Conservation (phyloP, 2,113 vertebrate species). For the Pteruthius melanotis region DNA sequence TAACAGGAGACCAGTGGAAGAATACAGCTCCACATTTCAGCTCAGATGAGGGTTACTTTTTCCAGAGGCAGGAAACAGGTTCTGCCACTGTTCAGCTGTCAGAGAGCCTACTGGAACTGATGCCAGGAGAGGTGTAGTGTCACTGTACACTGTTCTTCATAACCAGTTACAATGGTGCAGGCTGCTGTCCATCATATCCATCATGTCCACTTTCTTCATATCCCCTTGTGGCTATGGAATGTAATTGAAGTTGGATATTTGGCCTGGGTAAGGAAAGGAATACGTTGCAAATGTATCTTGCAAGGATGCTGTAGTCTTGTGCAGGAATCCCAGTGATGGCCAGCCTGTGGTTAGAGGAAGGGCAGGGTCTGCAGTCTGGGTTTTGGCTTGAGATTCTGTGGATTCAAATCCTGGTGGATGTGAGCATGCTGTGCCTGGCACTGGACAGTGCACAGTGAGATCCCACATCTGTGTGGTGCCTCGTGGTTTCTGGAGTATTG, state of each 20-base stretch:
- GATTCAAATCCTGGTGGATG: neutral
- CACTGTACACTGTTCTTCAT: neutral
- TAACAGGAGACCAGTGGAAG: neutral
- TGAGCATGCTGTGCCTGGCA: neutral
- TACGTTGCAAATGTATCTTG: neutral
- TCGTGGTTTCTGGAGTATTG: neutral
- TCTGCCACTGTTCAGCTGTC: neutral
- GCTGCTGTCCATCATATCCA: neutral
- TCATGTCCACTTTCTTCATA: neutral
- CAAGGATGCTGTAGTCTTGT: neutral
- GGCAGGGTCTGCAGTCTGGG: neutral
- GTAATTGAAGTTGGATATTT: neutral
- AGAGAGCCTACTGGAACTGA: neutral
- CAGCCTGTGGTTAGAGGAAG: neutral
- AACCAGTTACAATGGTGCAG: neutral
- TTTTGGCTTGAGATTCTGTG: neutral
- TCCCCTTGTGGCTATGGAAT: neutral
- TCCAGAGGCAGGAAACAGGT: neutral
- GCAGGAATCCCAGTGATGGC: neutral
- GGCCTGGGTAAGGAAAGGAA: neutral
- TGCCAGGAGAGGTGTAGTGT: neutral
- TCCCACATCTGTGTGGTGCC: neutral
- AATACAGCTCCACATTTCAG: neutral
- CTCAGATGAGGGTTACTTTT: neutral
- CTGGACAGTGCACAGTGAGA: neutral